phyloP scores from a whole-genome alignment of 2,888 invertebrate species.

The Leptarthrus brevirostris region DNA sequence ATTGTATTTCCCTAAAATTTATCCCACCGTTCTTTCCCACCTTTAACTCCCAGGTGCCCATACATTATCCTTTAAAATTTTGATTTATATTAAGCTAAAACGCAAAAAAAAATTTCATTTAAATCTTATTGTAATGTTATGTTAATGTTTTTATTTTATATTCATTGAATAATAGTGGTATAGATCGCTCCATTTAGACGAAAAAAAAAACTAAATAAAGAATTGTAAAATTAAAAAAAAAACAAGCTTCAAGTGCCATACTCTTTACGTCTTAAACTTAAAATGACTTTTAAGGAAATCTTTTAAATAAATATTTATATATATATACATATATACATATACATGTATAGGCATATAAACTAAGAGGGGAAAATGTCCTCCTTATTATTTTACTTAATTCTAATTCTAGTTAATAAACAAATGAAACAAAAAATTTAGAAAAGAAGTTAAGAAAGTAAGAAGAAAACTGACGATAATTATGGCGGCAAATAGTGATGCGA shows the following conservation, averaged over 20 bases:
- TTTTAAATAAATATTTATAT: conserved; percentile 33
- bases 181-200: conserved; percentile 7
- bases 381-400: conserved; percentile 1
- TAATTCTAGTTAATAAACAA: neutral
- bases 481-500: neutral
- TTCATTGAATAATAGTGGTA: too few species aligned
- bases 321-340: neutral
- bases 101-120: too few species aligned
- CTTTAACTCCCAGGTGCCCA: too few species aligned
- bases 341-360: conserved; percentile 21
- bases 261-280: conserved; percentile 49
- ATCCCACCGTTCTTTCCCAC: too few species aligned
- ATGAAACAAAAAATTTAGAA: neutral
- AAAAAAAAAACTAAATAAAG: conserved; percentile 29
- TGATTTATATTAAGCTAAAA: too few species aligned
- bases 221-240: neutral
- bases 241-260: conserved; percentile 52
- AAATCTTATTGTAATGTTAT: too few species aligned
- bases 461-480: neutral
- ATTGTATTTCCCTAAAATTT: too few species aligned
- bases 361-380: neutral
- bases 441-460: neutral
- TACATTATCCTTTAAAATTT: too few species aligned
- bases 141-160: too few species aligned
- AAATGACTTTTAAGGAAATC: conserved; percentile 12